Base-by-base conservation (phyloP, 92 coral and sea anemone species). In the Epizoanthus rinbou region DNA sequence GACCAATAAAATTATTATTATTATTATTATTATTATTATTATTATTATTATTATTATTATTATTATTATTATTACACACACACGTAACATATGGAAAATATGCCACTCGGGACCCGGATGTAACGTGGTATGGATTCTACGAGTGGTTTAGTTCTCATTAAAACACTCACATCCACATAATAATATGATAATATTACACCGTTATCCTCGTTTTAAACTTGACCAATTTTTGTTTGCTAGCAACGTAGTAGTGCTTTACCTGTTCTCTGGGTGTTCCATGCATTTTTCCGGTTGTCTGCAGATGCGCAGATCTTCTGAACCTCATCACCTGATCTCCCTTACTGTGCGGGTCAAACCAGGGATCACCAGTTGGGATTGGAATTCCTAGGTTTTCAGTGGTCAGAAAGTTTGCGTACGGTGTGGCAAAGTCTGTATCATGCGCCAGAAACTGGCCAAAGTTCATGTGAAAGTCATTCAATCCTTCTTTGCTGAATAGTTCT, bases 281-380 rank as follows among this genome's bases (percentile, higher is more conserved):
- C 74, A 94, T 33, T 82, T 90, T 97, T 8, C 99, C 99, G 8
- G 98, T 97, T 25, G 98, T 97, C 81, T 91, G 98, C 2, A 95
- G 89, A 35, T 87, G 93, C 45, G 97, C 99, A 2, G 99, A 97
- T 80, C 99, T 86, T 73, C 99, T 86, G 69, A 97, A 97, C 39
- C 99, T 84, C 99, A 97, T 97, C 21, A 93, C 92, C 75, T 97
- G 96, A 73, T 91, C 88, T 43, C 99, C 99, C 54, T 92, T 75
- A 21, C 91, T 75, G 67, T 94, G 92, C 9, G 99, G 99, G 82
- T 97, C 99, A 85, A 97, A 97, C 99, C 99, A 97, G 73, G 99
- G 87, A 64, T 97, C 99, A 8, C 99, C 98, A 31, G 80, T 78
- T 1, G 99, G 99, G 39, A 97, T 92, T 4, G 92, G 85, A 69